phyloP scores from a whole-genome alignment of 2,113 vertebrate species.

The Athene noctua region DNA sequence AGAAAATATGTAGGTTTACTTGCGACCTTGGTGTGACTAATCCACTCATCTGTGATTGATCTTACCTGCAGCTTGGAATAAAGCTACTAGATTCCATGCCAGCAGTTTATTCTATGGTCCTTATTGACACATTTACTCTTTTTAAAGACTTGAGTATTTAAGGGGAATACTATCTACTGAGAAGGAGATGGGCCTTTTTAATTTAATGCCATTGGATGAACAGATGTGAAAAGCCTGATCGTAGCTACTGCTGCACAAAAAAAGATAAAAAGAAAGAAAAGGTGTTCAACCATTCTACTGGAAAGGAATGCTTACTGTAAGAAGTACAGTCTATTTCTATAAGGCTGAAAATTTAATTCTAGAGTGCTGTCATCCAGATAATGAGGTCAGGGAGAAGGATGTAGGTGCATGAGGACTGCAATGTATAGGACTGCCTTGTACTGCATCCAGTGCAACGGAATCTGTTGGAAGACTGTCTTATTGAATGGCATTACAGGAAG shows the following conservation, averaged over 20 bases:
- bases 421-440: background rate
- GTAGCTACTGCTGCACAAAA: background rate
- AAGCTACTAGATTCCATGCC: background rate
- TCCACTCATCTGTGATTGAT: background rate
- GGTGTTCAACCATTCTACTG: background rate
- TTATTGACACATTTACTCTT: background rate
- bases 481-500: background rate
- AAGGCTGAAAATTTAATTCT: conserved; percentile 1
- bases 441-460: background rate
- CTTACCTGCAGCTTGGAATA: background rate
- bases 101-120: background rate
- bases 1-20: background rate
- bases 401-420: background rate
- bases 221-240: background rate
- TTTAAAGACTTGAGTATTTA: background rate
- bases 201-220: background rate
- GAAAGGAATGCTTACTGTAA: background rate
- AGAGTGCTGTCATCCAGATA: background rate
- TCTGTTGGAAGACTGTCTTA: background rate
- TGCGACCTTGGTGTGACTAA: background rate
- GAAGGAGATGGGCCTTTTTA: background rate
- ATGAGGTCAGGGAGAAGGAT: background rate
- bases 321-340: background rate
- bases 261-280: background rate
- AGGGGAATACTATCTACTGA: background rate